A percentile compares a stretch with the other conserved stretches of the same genome.
Conservation (phyloP, 2,113 vertebrate genomes). For the Amazona vittata region DNA sequence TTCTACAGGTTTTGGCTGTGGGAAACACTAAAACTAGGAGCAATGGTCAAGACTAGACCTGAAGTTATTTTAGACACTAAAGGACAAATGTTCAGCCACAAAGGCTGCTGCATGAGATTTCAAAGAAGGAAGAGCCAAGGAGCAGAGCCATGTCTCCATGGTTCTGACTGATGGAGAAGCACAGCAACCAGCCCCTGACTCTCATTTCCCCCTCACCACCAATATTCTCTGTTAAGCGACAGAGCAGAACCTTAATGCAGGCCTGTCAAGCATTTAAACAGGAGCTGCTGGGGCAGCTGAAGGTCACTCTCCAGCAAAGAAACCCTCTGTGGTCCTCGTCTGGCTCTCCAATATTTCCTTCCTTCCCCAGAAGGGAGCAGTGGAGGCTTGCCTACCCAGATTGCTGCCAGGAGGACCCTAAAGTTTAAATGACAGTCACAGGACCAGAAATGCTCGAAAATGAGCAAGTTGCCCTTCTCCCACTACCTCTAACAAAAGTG, state of each 20-base stretch:
- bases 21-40: neutral
- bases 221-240: neutral
- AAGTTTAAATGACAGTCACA: neutral
- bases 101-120: neutral
- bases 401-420: neutral
- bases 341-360: neutral
- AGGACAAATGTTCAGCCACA: fast-evolving
- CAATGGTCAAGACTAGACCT: neutral
- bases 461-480: neutral
- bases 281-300: neutral
- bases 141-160: neutral
- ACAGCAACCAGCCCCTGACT: fast-evolving
- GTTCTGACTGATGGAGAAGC: fast-evolving
- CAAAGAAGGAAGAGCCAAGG: neutral
- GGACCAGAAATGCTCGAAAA: neutral
- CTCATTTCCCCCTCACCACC: neutral
- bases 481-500: neutral
- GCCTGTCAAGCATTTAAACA: neutral
- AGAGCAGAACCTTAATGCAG: neutral
- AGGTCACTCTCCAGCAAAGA: neutral
- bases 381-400: neutral
- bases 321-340: neutral
- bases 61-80: neutral
- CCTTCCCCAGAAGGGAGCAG: neutral
- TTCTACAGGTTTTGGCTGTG: neutral